Evolutionary conservation across 1,140 invertebrate species (phyloP).

Genomic region (Wiebesia pumilae): DNA sequence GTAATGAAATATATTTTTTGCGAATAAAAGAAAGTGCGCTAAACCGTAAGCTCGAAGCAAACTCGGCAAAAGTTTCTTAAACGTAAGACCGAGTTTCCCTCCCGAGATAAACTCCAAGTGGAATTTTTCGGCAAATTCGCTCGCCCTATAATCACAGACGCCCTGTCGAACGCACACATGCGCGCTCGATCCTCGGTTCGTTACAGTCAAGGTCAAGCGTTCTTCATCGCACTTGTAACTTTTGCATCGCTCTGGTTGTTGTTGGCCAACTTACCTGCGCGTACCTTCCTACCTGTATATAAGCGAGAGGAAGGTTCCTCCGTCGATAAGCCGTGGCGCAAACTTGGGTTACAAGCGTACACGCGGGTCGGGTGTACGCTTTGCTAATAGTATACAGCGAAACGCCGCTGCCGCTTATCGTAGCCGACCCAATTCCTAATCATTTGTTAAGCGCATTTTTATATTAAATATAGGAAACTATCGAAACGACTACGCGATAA

Average conservation of each 20-base stretch:
- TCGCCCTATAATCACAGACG: no score
- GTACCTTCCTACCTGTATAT: background rate
- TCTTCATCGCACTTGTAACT: background rate
- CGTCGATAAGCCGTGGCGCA: background rate
- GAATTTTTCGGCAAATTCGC: no score
- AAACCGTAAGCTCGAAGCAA: no score
- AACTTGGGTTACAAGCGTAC: no score
- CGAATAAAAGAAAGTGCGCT: no score
- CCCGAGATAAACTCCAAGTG: no score
- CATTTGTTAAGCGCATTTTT: background rate
- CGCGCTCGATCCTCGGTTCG: background rate
- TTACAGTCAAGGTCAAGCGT: background rate
- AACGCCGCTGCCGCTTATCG: background rate
- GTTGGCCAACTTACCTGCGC: background rate
- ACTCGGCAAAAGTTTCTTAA: no score
- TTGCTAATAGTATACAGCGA: background rate
- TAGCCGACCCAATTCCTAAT: background rate
- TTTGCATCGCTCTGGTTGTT: background rate
- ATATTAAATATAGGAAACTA: background rate
- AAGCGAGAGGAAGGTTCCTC: background rate
- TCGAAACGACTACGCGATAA: background rate
- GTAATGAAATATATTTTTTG: no score
- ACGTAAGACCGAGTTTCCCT: no score
- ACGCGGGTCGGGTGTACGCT: background rate
- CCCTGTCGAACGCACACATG: background rate